These are phyloP conservation scores for Orchesella cincta DNA, from an alignment of 1,140 invertebrate species.

Conservation along the genomic window DNA sequence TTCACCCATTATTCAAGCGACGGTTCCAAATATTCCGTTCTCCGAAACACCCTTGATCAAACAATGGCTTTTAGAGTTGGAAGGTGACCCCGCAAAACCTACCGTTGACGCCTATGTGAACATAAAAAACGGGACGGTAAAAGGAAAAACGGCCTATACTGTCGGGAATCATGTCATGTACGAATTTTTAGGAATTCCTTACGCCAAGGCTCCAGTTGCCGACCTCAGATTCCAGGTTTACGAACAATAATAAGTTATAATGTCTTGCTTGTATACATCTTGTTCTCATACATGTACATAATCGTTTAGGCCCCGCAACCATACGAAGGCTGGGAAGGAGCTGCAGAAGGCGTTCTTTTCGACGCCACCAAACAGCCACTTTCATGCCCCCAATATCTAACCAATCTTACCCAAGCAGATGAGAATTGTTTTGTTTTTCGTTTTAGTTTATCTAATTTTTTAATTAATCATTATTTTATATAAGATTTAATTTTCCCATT, in stretches of 20 bases:
- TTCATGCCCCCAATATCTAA: background rate
- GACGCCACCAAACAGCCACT: slow-evolving; percentile 5
- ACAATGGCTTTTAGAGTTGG: background rate
- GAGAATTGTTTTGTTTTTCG: slow-evolving; percentile 21
- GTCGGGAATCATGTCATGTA: background rate
- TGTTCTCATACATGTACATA: background rate
- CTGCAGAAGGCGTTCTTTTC: background rate
- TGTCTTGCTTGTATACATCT: background rate
- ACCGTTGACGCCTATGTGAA: background rate
- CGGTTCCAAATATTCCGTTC: too few species aligned
- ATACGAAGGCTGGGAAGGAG: slow-evolving; percentile 3
- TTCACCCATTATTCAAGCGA: too few species aligned
- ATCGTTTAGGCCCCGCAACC: slow-evolving; percentile 17
- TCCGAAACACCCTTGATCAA: background rate
- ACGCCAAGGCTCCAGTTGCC: slow-evolving; percentile 10
- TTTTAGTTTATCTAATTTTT: too few species aligned
- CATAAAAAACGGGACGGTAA: slow-evolving; percentile 2
- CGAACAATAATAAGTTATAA: background rate
- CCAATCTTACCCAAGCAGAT: background rate
- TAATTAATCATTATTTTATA: too few species aligned
- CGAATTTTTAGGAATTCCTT: slow-evolving; percentile 4
- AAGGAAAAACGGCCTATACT: background rate
- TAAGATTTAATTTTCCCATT: too few species aligned
- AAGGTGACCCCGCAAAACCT: background rate
- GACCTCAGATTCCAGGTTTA: slow-evolving; percentile 6